Evolutionary conservation across 2,888 invertebrate species (phyloP), one percentile per base, ranked within the genome.

Genomic region (Drosophila setosimentum): DNA sequence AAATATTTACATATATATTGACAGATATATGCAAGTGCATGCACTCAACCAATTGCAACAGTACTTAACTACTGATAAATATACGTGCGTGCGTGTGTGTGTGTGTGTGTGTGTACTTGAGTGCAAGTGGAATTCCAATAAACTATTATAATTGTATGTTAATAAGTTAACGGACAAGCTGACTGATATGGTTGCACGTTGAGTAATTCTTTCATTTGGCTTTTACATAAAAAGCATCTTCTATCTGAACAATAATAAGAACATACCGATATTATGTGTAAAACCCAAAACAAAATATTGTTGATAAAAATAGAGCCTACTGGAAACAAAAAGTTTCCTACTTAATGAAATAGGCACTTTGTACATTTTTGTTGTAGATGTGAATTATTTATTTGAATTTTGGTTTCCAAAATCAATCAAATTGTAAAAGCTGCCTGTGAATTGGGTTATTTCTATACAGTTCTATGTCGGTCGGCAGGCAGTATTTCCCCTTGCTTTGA

Each of bases 81-180:
- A 13, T 37, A 18, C 29, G 10, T 57, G 30, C 21, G 8, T 49
- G 37, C n/a, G 27, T 42, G 27, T 40, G 54, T 35, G 18, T 37
- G 37, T 8, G 37, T 37, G 18, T 37, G 42, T 40, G 40, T 2
- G 18, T 42, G 30, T 57, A 27, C 18, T 30, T 48, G 33, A 30
- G n/a, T 45, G 16, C n/a, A 67, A 55, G 49, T 40, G 37, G 29
- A 67, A 55, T 68, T 40, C 27, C 11, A 67, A 54, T 54, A 37
- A 21, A 37, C 27, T 30, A 67, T 40, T 49, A 40, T 53, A 35
- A 37, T 45, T 30, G 33, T 13, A 42, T n/a, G 54, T 66, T 53
- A 67, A 67, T 54, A 48, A 66, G 67, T n/a, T 27, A 54, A 27
- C 24, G 8, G 18, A 30, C 24, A 53, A 18, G 18, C 33, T 33